Base-by-base conservation (phyloP, 2,113 vertebrate species). In the Pyrgilauda ruficollis region DNA sequence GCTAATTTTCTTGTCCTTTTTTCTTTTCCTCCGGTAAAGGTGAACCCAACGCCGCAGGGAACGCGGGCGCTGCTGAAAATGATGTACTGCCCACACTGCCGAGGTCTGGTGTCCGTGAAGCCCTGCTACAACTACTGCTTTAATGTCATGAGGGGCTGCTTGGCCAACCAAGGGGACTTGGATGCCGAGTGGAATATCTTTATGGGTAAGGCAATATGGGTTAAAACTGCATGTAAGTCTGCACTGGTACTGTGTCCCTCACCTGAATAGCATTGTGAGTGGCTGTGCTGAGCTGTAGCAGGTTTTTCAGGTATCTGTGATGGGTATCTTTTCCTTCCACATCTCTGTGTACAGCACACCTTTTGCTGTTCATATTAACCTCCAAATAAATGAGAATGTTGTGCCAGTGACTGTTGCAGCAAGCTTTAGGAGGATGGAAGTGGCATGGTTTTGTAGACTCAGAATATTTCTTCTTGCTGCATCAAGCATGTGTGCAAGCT, bases 81-180 rank as follows among this genome's bases (percentile, higher is more conserved):
- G 99, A 98, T 98, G 97, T 99, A 99, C 97, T 99, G 99, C 94
- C 98, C 99, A 0, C 97, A 99, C 97, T 99, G 99, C 97, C 98
- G 97, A 9, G 99, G 99, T 5, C 98, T 99, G n/a, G 98, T 99
- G 35, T 98, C 98, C 0, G 98, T 99, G 94, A 99, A 99, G 80
- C 99, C 99, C 8, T 99, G 99, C 95, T 98, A 98, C 97, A 99
- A 99, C 96, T 99, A 99, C 98, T 99, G 99, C 90, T 98, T 99
- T 17, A 99, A 99, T 3, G 99, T 99, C 95, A 98, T 99, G 99
- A 98, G 99, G 31, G 99, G 99, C 73, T 99, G 99, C 95, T 96
- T 99, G 96, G 99, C 99, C 95, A 99, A 99, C 97, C 99, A 99
- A 96, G 99, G 99, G 4, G 99, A 99, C 96, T 96, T 99, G 83